Evolutionary conservation across 2,113 vertebrate genomes (phyloP).

Genomic region (Crypturellus undulatus): DNA sequence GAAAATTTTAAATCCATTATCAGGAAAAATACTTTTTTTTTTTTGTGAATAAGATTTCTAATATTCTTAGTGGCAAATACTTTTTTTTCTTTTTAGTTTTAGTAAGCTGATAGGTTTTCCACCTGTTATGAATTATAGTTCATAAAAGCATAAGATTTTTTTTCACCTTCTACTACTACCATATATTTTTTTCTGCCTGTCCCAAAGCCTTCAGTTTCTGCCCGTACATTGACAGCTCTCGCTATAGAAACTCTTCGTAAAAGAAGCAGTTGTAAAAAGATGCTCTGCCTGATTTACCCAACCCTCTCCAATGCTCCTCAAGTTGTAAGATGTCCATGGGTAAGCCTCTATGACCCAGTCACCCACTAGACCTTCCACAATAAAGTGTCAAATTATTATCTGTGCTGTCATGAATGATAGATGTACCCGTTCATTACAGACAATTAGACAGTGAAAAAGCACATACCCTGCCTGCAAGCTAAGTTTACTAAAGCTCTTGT

Average conservation of each 20-base stretch:
- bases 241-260: not conserved
- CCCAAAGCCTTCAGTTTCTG: slow-evolving; percentile 22
- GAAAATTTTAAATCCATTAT: not conserved
- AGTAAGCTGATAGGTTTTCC: slow-evolving; percentile 16
- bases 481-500: not conserved
- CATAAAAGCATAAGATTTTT: not conserved
- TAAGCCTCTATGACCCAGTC: not conserved
- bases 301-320: not conserved
- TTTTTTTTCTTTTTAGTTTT: not conserved
- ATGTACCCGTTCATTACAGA: not conserved
- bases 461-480: not conserved
- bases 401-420: not conserved
- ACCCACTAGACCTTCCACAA: not conserved
- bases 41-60: not conserved
- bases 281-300: not conserved
- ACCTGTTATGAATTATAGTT: slow-evolving; percentile 46
- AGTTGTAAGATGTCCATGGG: not conserved
- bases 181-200: not conserved
- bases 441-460: not conserved
- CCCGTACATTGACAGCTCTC: slow-evolving; percentile 31
- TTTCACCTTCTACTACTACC: not conserved
- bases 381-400: rapidly evolving
- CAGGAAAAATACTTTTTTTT: not conserved
- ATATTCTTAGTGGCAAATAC: not conserved
- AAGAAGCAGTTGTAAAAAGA: slow-evolving; percentile 11